These are phyloP conservation scores for Tridacna crocea DNA, from an alignment of 2,888 invertebrate species.

Conservation along the genomic window DNA sequence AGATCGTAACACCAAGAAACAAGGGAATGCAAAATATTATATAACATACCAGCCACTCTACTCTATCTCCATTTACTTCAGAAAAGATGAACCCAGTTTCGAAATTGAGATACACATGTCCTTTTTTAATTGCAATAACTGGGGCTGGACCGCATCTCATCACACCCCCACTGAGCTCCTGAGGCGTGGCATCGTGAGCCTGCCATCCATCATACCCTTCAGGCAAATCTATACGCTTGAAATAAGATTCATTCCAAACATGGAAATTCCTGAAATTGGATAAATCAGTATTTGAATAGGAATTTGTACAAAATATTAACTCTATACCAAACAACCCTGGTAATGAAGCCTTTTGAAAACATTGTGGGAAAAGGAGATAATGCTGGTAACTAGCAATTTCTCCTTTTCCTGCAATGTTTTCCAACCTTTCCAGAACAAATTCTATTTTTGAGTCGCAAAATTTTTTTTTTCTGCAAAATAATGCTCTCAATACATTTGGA, in stretches of 20 bases:
- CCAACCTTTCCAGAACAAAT: too few species aligned
- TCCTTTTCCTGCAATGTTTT: too few species aligned
- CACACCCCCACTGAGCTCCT: conserved; percentile 81
- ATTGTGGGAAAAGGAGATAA: too few species aligned
- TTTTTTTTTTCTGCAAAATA: too few species aligned
- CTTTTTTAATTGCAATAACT: conserved; percentile 78
- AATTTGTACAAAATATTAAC: too few species aligned
- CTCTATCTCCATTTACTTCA: conserved; percentile 81
- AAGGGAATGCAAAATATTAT: neutral
- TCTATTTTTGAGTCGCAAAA: too few species aligned
- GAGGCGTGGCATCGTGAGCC: conserved; percentile 81
- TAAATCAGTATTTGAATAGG: neutral
- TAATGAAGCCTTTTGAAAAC: too few species aligned
- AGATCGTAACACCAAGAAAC: too few species aligned
- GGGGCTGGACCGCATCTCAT: conserved; percentile 81
- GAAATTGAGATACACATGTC: conserved; percentile 79
- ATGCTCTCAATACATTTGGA: too few species aligned
- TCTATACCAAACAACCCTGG: too few species aligned
- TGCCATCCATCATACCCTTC: conserved; percentile 83
- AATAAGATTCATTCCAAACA: conserved; percentile 82
- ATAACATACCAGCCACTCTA: conserved; percentile 74
- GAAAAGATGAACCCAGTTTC: conserved; percentile 80
- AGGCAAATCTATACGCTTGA: conserved; percentile 78
- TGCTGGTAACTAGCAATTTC: too few species aligned
- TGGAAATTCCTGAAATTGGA: conserved; percentile 80